A percentile compares a stretch with the other conserved stretches of the same genome.
Evolutionary conservation across 2,888 invertebrate genomes (phyloP).

Genomic region (Leucoma salicis): DNA sequence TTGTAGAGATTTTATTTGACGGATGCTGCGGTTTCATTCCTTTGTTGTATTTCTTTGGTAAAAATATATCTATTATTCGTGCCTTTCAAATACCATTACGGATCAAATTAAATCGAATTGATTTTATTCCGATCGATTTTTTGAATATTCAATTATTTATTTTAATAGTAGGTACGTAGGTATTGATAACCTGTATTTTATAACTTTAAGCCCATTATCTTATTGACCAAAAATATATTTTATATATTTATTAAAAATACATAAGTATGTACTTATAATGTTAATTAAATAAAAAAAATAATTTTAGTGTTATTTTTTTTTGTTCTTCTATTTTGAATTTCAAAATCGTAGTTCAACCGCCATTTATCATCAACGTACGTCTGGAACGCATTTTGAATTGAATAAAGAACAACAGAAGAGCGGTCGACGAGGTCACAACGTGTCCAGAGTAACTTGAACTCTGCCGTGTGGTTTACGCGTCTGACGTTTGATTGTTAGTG

Average conservation of each 20-base stretch:
- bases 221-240: too few relatives aligned
- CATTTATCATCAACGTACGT: constrained; percentile 43
- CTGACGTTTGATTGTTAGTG: constrained; percentile 45
- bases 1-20: constrained; percentile 54
- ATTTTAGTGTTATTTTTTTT: background rate
- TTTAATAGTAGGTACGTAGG: too few relatives aligned
- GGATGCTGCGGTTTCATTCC: constrained; percentile 47
- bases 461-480: constrained; percentile 35
- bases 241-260: too few relatives aligned
- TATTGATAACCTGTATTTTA: too few relatives aligned
- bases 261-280: too few relatives aligned
- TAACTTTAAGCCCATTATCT: too few relatives aligned
- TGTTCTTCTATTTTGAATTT: constrained; percentile 9
- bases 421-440: constrained; percentile 55
- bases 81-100: constrained; percentile 26
- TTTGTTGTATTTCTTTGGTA: constrained; percentile 49
- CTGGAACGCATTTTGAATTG: constrained; percentile 63
- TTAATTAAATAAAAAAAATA: too few relatives aligned
- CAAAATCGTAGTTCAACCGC: constrained; percentile 35
- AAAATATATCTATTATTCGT: constrained; percentile 29
- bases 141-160: too few relatives aligned
- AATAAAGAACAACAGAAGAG: constrained; percentile 69
- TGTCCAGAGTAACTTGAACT: constrained; percentile 46
- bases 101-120: constrained; percentile 25
- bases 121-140: too few relatives aligned